Evolutionary conservation across 1,140 invertebrate species (phyloP).

Genomic region (Macrosteles quadrilineatus): DNA sequence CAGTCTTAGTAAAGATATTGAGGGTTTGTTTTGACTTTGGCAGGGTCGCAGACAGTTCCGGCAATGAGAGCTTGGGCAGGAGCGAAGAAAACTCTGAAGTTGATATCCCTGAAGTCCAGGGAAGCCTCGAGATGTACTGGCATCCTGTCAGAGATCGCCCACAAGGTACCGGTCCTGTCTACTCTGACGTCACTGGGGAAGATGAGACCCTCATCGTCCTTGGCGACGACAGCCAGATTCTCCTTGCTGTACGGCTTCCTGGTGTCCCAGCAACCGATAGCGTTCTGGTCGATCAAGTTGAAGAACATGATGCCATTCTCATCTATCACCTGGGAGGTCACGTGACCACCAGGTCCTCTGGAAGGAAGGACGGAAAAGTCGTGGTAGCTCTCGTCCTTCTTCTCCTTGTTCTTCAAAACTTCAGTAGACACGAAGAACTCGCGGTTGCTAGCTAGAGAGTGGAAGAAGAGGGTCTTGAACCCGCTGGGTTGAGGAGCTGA

Average conservation of each 20-base stretch:
- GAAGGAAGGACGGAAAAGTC: conserved; percentile 66
- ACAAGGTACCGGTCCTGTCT: conserved; percentile 58
- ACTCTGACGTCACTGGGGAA: conserved; percentile 80
- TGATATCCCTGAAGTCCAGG: conserved; percentile 73
- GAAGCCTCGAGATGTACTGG: conserved; percentile 70
- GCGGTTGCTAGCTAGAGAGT: conserved; percentile 70
- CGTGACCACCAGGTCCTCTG: conserved; percentile 65
- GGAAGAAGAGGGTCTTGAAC: conserved; percentile 71
- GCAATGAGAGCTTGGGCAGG: conserved; percentile 62
- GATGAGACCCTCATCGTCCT: conserved; percentile 70
- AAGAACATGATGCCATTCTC: conserved; percentile 72
- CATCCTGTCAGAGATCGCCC: conserved; percentile 81
- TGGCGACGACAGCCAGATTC: conserved; percentile 62
- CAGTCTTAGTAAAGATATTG: neutral
- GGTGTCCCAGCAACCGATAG: conserved; percentile 78
- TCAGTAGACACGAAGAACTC: conserved; percentile 76
- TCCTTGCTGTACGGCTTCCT: conserved; percentile 56
- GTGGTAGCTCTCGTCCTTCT: conserved; percentile 57
- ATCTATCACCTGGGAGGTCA: conserved; percentile 70
- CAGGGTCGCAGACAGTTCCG: conserved; percentile 67
- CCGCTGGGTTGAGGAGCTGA: conserved; percentile 65
- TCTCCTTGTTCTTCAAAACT: conserved; percentile 65
- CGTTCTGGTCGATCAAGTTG: conserved; percentile 76
- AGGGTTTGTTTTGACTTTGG: neutral
- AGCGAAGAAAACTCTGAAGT: conserved; percentile 73